Percentiles rank a stretch among this genome's conserved stretches.
phyloP scores from a whole-genome alignment of 2,797 vertebrate species.

The Gymnocypris eckloni region DNA sequence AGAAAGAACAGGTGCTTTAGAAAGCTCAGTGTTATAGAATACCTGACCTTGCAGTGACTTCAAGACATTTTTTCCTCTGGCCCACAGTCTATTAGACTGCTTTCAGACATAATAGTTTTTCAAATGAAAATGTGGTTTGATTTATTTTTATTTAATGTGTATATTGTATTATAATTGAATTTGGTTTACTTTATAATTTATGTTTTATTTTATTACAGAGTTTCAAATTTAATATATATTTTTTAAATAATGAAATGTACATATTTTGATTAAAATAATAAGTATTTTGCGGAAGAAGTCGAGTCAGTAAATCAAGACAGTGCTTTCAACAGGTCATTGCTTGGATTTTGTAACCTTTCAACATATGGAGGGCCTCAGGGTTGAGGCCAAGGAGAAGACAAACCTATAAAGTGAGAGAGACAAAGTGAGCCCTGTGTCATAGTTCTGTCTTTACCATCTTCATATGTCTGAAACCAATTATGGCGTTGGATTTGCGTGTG shows the following conservation, averaged over 20 bases:
- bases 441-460: conserved; percentile 66
- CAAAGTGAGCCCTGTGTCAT: conserved; percentile 33
- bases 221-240: neutral
- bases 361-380: conserved; percentile 71
- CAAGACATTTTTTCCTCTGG: conserved; percentile 65
- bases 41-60: conserved; percentile 67
- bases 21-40: conserved; percentile 65
- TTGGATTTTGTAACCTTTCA: conserved; percentile 80
- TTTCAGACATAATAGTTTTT: conserved; percentile 63
- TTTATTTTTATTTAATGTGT: neutral
- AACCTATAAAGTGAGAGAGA: conserved; percentile 56
- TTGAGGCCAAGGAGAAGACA: conserved; percentile 73
- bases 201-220: neutral
- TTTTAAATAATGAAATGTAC: neutral
- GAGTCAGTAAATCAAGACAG: conserved; percentile 73
- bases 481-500: conserved; percentile 73
- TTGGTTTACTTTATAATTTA: neutral
- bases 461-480: conserved; percentile 77
- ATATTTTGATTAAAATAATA: conserved; percentile 22
- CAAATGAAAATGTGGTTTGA: neutral
- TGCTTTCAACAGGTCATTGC: conserved; percentile 75
- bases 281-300: conserved; percentile 65
- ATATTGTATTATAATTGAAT: neutral
- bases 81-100: conserved; percentile 46
- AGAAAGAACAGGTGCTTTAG: conserved; percentile 77